Evolutionary conservation across 2,888 invertebrate genomes (phyloP).

Genomic region (Imbricaverruca yamaguchii): DNA sequence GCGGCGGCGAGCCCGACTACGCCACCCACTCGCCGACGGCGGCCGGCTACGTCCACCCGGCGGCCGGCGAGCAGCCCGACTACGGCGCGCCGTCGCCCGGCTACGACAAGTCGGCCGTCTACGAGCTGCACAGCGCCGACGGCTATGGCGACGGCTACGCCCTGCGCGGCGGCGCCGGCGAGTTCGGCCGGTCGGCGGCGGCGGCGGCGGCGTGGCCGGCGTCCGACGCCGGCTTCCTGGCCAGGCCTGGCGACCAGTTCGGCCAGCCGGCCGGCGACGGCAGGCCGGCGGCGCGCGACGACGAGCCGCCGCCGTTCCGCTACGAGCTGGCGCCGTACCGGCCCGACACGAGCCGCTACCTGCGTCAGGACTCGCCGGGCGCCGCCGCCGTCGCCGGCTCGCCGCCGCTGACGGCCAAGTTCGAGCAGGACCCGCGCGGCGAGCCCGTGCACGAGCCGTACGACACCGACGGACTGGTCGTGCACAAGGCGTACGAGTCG

Average conservation of each 20-base stretch:
- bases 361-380: not conserved
- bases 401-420: slow-evolving; percentile 3
- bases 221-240: not conserved
- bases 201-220: not conserved
- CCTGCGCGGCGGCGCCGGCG: not conserved
- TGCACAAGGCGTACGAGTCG: not conserved
- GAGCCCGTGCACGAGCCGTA: not conserved
- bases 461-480: not conserved
- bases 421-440: not conserved
- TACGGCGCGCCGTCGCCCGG: slow-evolving; percentile 8
- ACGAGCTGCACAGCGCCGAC: not conserved
- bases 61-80: not conserved
- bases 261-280: not conserved
- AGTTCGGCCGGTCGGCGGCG: not conserved
- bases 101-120: not conserved
- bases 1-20: not conserved
- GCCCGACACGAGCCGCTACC: not conserved
- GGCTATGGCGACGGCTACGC: not conserved
- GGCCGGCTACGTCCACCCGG: not conserved
- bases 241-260: not conserved
- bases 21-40: not conserved
- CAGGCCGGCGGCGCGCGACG: not conserved
- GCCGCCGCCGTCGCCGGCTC: not conserved
- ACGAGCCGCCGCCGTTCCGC: not conserved
- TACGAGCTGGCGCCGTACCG: slow-evolving; percentile 3